Base-by-base conservation (phyloP, 1,140 invertebrate species). In the Drosophila takahashii region DNA sequence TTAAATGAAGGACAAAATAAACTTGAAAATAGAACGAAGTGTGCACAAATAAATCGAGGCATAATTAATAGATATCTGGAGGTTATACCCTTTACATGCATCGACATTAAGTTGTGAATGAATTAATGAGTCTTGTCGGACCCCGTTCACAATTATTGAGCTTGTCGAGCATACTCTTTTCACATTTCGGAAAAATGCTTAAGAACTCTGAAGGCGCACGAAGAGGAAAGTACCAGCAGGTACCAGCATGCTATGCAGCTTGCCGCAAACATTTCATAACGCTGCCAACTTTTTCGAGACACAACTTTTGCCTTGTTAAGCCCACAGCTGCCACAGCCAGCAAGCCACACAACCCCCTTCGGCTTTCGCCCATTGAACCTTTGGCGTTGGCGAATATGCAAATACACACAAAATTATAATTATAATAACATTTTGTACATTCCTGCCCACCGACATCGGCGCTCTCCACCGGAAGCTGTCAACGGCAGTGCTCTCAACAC, bases 341-440 rank as follows among this genome's bases (percentile, higher is more conserved):
- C 22, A 34, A 36, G 36, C 11, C 44, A 22, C 39, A 11, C 42
- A 50, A 51, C 36, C 44, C 36, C 44, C 45, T 13, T 54, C 18
- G 27, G 29, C 36, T 22, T 36, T 27, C 34, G 16, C 0, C 34
- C 58, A 0, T 10, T 7, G 26, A 48, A 8, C 51, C 8, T 22
- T 45, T 15, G 42, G 45, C 22, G n/a, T 32, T 32, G 65, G 10
- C 57, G 47, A 80, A 74, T 58, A 81, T 77, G 81, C 73, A 80
- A 85, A 84, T 66, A 66, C 64, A 81, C 64, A 77, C 77, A 78
- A 74, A 85, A 86, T 85, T 87, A 85, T 85, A 85, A 85, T 85
- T 85, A 85, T 85, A 75, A 85, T 86, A 79, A 75, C 81, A 85
- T 85, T 86, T 78, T 66, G 56, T 60, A 59, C 80, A 80, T 77